phyloP scores from a whole-genome alignment of 2,888 invertebrate species.

The Brachyptera risi region DNA sequence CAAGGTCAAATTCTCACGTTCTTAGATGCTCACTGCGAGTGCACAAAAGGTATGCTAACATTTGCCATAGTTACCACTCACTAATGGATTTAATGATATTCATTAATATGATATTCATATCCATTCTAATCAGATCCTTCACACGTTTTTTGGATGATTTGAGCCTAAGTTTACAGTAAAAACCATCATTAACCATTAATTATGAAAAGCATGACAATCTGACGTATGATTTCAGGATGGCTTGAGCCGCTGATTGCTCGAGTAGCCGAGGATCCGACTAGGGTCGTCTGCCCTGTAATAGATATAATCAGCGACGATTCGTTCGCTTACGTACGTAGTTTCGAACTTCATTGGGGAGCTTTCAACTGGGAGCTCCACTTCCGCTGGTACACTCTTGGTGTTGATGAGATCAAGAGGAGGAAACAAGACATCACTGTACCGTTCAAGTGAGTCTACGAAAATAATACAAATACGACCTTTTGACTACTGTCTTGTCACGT shows the following conservation, averaged over 20 bases:
- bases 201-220: no score
- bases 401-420: conserved; percentile 58
- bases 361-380: conserved; percentile 98
- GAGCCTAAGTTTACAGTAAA: no score
- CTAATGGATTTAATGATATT: no score
- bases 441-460: conserved; percentile 50
- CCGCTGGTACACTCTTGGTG: conserved; percentile 75
- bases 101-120: no score
- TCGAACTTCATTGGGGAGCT: conserved; percentile 96
- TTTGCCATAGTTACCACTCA: no score
- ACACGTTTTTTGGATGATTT: no score
- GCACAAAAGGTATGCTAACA: conserved; percentile 72
- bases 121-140: no score
- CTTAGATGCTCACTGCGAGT: conserved; percentile 92
- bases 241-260: conserved; percentile 67
- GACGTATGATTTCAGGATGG: conserved; percentile 60
- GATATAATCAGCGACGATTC: conserved; percentile 95
- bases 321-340: conserved; percentile 90
- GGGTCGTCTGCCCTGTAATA: conserved; percentile 79
- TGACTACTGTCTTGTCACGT: no score
- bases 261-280: conserved; percentile 57
- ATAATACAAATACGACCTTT: no score
- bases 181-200: no score
- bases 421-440: conserved; percentile 60
- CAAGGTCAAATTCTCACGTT: conserved; percentile 79